Evolutionary conservation across 2,888 invertebrate genomes (phyloP), one percentile per base, ranked within the genome.

Genomic region (Rhagophthalmus giganteus): DNA sequence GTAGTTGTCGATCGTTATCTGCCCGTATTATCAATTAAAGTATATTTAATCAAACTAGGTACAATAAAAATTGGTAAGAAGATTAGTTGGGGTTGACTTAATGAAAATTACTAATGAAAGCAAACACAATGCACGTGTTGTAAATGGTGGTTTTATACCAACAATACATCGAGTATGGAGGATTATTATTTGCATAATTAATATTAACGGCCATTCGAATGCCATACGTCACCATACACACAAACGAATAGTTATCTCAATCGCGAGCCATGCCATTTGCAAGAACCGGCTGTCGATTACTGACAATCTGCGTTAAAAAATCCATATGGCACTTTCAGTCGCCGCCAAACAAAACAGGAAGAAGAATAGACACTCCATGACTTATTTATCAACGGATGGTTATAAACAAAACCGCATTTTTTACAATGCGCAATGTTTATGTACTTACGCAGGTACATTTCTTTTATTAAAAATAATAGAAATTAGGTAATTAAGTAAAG

Each of bases 281-380:
- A 30, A 38, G 44, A 40, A 50, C 59, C 55, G 57, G 55, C 59
- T 59, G 59, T 59, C 59, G 57, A 57, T 55, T 57, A 54, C 39
- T 35, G 48, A 44, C 59, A 59, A 59, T 59, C 59, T 59, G 59
- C 53, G 55, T 49, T 52, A 55, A 57, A 52, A 46, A 52, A 52
- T 57, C 55, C 57, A 55, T 57, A 57, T 57, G 57, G 57, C 57
- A 27, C 33, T 15, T 35, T 33, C 9, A 16, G 44, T 30, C 27
- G 44, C 39, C 35, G 27, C 4, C 25, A 37, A 46, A 47, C 33
- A 34, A 13, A 14, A 39, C 47, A 33, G 47, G 47, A 47, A 47
- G 26, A 27, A 47, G 47, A 39, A 39, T 39, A 39, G 39, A 39
- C 39, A 39, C 39, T 27, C 30, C 39, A 13, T 27, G 26, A 26